These are phyloP conservation scores for Galagoides demidoff DNA, from an alignment of 2,797 vertebrate species.

Conservation along the genomic window DNA sequence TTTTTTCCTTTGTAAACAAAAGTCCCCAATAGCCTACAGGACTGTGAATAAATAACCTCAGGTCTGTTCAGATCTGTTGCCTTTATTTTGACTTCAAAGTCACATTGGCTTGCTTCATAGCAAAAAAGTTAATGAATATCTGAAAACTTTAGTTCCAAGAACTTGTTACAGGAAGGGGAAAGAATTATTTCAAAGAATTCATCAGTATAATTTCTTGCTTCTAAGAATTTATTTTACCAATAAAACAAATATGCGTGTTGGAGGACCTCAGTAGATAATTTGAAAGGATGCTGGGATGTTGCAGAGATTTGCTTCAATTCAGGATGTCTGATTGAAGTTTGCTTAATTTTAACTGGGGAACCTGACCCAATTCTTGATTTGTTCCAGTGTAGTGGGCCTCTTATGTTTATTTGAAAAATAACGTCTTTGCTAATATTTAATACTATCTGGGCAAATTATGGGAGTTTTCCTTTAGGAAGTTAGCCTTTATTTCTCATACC, in stretches of 20 bases:
- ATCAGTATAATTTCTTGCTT: conserved; percentile 53
- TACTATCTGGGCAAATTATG: not conserved
- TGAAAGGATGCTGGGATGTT: conserved; percentile 39
- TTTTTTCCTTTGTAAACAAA: conserved; percentile 53
- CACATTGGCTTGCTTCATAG: conserved; percentile 63
- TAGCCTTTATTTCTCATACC: not conserved
- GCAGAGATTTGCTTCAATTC: conserved; percentile 57
- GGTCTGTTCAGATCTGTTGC: conserved; percentile 37
- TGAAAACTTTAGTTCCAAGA: conserved; percentile 71
- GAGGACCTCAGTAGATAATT: not conserved
- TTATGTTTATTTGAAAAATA: conserved; percentile 2
- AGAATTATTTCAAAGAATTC: conserved; percentile 53
- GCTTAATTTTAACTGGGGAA: conserved; percentile 30
- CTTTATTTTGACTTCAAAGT: conserved; percentile 60
- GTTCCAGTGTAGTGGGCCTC: not conserved
- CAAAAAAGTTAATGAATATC: conserved; percentile 42
- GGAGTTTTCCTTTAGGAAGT: conserved; percentile 16
- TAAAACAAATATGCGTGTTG: not conserved
- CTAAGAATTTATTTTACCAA: conserved; percentile 64
- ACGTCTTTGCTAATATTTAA: conserved; percentile 12
- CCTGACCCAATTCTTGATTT: conserved; percentile 29
- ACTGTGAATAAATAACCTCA: conserved; percentile 62
- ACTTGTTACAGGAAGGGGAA: conserved; percentile 59
- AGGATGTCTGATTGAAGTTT: conserved; percentile 10
- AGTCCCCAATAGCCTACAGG: conserved; percentile 27